Base-by-base conservation (phyloP, 2,888 invertebrate genomes). In the Lapara coniferarum region DNA sequence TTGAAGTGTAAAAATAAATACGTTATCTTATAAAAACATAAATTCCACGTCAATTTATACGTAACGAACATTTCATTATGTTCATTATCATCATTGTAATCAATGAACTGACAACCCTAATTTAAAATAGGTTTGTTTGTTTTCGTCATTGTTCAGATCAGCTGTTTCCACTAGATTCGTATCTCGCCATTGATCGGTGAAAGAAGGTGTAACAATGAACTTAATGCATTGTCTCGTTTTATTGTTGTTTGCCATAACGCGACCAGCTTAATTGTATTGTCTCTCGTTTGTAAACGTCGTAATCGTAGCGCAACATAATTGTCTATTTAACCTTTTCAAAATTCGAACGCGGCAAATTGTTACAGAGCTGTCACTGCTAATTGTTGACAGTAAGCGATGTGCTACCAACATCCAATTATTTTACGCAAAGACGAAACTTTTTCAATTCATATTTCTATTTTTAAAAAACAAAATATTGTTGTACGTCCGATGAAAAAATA, bases 71-170 rank as follows among this genome's bases (percentile, higher is more conserved):
- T 37, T 37, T 37, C 37, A 37, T 37, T 37, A 37, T 8, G 8
- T 37, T 67, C 19, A 44, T 55, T 44, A 14, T 51, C 16, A 12
- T 49, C 49, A 25, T 3, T 51, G 37, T 52, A 37, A 51, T 52
- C 30, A 10, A 51, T 13, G 51, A 53, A 19, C 44, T 69, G 59
- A 25, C 68, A 69, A 63, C 68, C 63, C 68, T 69, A 63, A 69
- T 85, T 69, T 63, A 69, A 88, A 89, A 90, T 89, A 89, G 91
- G 87, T 89, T 88, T 91, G 90, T 90, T 91, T 89, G 89, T 87
- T 90, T 91, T 89, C 88, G 89, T 91, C 88, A 90, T 92, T 91
- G 89, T 90, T 87, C 76, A 78, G 82, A 91, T 90, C 92, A 92
- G 92, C 92, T 93, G 93, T 88, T 92, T 88, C 85, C 86, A 82